Percentiles rank a stretch among this genome's conserved stretches.
Evolutionary conservation across 2,888 invertebrate genomes (phyloP).

Genomic region (Hybos culiciformis): DNA sequence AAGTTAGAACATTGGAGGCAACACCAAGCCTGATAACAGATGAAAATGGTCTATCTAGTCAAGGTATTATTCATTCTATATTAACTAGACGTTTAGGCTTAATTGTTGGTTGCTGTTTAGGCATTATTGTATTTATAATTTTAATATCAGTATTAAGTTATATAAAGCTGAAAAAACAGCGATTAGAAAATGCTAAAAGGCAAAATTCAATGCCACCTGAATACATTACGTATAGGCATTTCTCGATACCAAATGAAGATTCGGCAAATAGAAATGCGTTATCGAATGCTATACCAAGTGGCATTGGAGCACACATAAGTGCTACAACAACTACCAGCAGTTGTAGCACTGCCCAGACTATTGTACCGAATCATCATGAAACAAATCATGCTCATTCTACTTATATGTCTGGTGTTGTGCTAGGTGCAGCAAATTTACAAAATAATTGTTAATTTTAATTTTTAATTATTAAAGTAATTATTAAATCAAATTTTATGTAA

Average conservation of each 20-base stretch:
- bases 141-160: constrained; percentile 73
- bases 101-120: constrained; percentile 76
- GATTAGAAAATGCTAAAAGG: constrained; percentile 54
- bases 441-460: no score
- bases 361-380: constrained; percentile 17
- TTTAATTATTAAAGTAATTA: no score
- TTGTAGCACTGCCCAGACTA: constrained; percentile 3
- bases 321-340: constrained; percentile 17
- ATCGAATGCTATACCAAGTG: constrained; percentile 30
- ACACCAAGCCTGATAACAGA: constrained; percentile 47
- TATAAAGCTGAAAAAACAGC: constrained; percentile 71
- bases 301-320: constrained; percentile 33
- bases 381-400: constrained; percentile 24
- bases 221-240: constrained; percentile 65
- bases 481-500: no score
- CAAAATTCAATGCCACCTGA: constrained; percentile 59
- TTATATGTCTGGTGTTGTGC: constrained; percentile 33
- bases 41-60: constrained; percentile 44
- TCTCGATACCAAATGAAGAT: constrained; percentile 55
- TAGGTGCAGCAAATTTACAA: constrained; percentile 33
- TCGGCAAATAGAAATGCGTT: constrained; percentile 22
- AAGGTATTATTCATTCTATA: constrained; percentile 60
- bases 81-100: constrained; percentile 68
- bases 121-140: constrained; percentile 71
- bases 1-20: constrained; percentile 58